Base-by-base conservation (phyloP, 2,888 invertebrate genomes). In the Megalurothrips usitatus region DNA sequence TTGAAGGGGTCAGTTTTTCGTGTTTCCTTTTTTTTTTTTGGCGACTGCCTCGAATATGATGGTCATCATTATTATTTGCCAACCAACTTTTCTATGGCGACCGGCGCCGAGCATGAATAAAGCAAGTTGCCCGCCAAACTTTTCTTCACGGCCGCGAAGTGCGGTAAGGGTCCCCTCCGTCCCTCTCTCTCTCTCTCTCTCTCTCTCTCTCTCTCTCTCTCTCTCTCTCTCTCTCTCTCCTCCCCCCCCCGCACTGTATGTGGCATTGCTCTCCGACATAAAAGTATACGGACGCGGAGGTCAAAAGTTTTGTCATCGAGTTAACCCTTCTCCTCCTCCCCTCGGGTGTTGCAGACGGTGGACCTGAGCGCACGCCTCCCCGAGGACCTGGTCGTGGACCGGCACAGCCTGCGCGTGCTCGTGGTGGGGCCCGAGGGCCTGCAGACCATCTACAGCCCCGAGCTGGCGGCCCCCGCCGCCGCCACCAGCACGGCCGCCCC, bases 361-460 rank as follows among this genome's bases (percentile, higher is more conserved):
- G 89, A 91, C 80, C 87, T 91, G 82, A 91, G 91, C 34, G 91
- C 92, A 4, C 88, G 92, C 83, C 91, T 92, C 63, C 92, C 92
- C 58, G 88, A 90, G n/a, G 91, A 91, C 85, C 90, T 91, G 79
- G 91, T 91, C 86, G 86, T 87, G 83, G 86, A 86, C 11, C 91
- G 91, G 10, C 90, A 91, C 14, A 89, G 91, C 82, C 88, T 92
- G n/a, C 88, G 92, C 81, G 92, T 93, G 14, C 88, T 93, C 12
- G 92, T 92, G 48, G 92, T 93, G 47, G 91, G 92, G 85, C 91
- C 92, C n/a, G 90, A 91, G 85, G 93, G 92, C 4, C 88, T 93
- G 34, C 91, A 92, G 80, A 92, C 92, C 58, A 92, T 93, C 84
- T 92, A 92, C 87, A 92, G 92, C 84, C 92, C 92, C 0, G 91